phyloP scores from a whole-genome alignment of 2,797 vertebrate species.

The Scyliorhinus canicula region DNA sequence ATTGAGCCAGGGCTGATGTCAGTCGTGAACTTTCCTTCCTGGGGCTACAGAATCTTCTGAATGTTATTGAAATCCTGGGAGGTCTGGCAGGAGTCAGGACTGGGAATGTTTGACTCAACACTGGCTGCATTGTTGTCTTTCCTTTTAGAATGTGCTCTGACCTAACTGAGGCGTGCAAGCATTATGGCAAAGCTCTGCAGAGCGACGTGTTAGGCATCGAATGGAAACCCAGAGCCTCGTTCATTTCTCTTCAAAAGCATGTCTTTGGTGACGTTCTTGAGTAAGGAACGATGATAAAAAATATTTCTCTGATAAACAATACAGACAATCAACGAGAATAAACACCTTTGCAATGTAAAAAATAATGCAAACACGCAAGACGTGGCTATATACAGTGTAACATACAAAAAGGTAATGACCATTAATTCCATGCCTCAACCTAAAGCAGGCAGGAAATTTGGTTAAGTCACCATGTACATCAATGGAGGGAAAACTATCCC shows the following conservation, averaged over 20 bases:
- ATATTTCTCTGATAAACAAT: slow-evolving; percentile 49
- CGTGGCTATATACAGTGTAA: slow-evolving; percentile 51
- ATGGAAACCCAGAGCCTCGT: neutral
- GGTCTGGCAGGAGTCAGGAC: slow-evolving; percentile 19
- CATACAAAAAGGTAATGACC: slow-evolving; percentile 48
- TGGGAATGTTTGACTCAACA: slow-evolving; percentile 25
- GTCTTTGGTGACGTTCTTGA: slow-evolving; percentile 32
- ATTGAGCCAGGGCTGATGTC: neutral
- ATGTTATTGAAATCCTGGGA: slow-evolving; percentile 22
- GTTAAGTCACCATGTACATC: slow-evolving; percentile 54
- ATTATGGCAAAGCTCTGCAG: neutral
- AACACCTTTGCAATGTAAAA: slow-evolving; percentile 42
- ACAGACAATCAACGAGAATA: slow-evolving; percentile 43
- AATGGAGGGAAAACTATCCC: slow-evolving; percentile 50
- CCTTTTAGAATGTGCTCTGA: neutral
- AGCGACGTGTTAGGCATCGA: neutral
- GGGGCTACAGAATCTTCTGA: neutral
- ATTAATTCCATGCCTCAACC: slow-evolving; percentile 51
- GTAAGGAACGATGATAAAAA: slow-evolving; percentile 7
- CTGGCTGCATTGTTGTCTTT: slow-evolving; percentile 27
- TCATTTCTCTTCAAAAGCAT: slow-evolving; percentile 9
- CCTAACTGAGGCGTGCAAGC: neutral
- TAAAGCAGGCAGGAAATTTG: slow-evolving; percentile 57
- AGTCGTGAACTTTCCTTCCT: neutral
- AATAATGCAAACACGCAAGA: slow-evolving; percentile 42